A percentile compares a stretch with the other conserved stretches of the same genome.
Conservation (phyloP, 2,113 vertebrate genomes). For the Pseudolaguvia tuberculata region DNA sequence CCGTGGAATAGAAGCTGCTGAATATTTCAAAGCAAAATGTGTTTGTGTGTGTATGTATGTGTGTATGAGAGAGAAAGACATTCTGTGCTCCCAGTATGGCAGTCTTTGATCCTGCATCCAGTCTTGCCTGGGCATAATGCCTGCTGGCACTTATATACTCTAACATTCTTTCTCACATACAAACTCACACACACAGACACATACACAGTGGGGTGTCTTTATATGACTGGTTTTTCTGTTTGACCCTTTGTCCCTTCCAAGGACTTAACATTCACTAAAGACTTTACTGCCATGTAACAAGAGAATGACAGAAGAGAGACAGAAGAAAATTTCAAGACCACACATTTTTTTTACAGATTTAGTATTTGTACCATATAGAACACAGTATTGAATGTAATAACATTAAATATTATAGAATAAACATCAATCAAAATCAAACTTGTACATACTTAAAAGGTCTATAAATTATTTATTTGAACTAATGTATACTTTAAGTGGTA, state of each 20-base stretch:
- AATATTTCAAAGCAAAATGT: constrained; percentile 4
- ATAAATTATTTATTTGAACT: not conserved
- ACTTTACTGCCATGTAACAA: constrained; percentile 7
- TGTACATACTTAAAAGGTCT: not conserved
- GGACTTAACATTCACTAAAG: not conserved
- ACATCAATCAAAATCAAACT: not conserved
- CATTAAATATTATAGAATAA: not conserved
- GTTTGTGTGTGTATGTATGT: constrained; percentile 25
- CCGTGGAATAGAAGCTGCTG: not conserved
- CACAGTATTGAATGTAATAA: not conserved
- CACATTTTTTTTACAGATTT: not conserved
- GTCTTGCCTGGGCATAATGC: constrained; percentile 21
- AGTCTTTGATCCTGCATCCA: constrained; percentile 33
- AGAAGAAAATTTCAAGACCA: not conserved
- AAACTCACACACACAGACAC: not conserved
- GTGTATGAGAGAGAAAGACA: constrained; percentile 4
- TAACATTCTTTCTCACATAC: not conserved
- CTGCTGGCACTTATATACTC: constrained; percentile 10
- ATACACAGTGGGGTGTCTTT: constrained; percentile 2
- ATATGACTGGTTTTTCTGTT: constrained; percentile 17
- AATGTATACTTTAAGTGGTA: not conserved
- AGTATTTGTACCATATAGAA: too few relatives aligned
- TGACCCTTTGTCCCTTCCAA: constrained; percentile 21
- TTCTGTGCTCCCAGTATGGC: constrained; percentile 8
- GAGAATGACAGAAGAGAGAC: not conserved